These are phyloP conservation scores for Chaitophorus viminalis DNA, from an alignment of 2,888 invertebrate species.

Conservation along the genomic window DNA sequence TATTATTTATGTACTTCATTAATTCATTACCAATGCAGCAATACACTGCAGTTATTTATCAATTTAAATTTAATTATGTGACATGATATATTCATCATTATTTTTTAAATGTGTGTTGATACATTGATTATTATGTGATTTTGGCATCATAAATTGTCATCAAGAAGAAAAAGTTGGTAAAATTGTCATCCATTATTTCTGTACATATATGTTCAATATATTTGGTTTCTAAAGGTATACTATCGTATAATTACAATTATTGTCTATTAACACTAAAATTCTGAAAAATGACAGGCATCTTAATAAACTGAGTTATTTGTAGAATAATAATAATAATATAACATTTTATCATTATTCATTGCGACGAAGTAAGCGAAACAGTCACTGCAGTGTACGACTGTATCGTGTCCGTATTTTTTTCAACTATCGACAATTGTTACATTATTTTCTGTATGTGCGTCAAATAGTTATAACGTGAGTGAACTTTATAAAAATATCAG, in stretches of 20 bases:
- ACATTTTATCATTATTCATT: neutral
- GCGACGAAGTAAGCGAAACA: neutral
- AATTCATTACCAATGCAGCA: no score
- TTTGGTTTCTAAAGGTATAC: neutral
- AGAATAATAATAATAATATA: neutral
- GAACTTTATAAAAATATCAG: neutral
- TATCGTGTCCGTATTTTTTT: neutral
- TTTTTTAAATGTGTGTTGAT: no score
- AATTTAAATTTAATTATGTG: neutral
- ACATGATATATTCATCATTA: neutral
- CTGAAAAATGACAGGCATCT: neutral
- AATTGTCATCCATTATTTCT: no score
- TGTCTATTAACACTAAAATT: neutral
- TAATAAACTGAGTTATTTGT: neutral
- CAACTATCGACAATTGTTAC: neutral
- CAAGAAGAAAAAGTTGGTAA: no score
- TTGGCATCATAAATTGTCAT: no score
- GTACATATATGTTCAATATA: neutral
- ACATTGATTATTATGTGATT: no score
- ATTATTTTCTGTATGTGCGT: neutral
- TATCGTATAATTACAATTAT: neutral
- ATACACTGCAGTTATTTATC: neutral
- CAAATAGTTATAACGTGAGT: neutral
- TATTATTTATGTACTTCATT: neutral
- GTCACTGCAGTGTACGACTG: neutral